Base-by-base conservation (phyloP, 2,888 invertebrate species). In the Capitulum mitella region DNA sequence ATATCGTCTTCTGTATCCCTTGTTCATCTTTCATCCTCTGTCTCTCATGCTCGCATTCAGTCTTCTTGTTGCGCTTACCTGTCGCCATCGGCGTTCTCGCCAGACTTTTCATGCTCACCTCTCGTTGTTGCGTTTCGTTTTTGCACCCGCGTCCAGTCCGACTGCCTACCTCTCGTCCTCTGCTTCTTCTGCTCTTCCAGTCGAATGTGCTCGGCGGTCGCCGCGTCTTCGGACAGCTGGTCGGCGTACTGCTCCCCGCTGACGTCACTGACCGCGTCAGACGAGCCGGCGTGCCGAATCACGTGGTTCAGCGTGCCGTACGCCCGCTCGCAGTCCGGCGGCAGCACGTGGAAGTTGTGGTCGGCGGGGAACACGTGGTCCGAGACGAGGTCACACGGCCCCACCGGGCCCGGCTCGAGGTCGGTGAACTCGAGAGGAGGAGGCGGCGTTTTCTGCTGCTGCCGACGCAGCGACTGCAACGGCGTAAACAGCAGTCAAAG, bases 281-380 rank as follows among this genome's bases (percentile, higher is more conserved):
- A n/a, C 58, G 58, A 1, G 58, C 58, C 29, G n/a, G 58, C 58
- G n/a, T n/a, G n/a, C 0, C 58, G 58, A 29, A 64, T 34, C 26
- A 64, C 64, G 19, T 34, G 64, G 34, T 34, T 34, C 19, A 64
- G 34, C 16, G 64, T n/a, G 64, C 34, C 34, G 64, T 64, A 64
- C 14, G 19, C 34, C 16, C 64, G 10, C 26, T 19, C 64, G 16
- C 34, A 10, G 19, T 64, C 64, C 1, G 16, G 3, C 29, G 64
- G 34, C 14, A 64, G 34, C 64, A 64, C 64, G 64, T 64, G 34
- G 64, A 58, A 58, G 58, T 29, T 58, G 29, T 29, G 58, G 29
- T 58, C 58, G 58, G 32, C 64, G 16, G 64, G 64, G 64, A 64
- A 64, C 64, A 64, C 64, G 64, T 64, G 64, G 34, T 64, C 64